Conservation (phyloP, 2,797 vertebrate species). For the Pampus argenteus region DNA sequence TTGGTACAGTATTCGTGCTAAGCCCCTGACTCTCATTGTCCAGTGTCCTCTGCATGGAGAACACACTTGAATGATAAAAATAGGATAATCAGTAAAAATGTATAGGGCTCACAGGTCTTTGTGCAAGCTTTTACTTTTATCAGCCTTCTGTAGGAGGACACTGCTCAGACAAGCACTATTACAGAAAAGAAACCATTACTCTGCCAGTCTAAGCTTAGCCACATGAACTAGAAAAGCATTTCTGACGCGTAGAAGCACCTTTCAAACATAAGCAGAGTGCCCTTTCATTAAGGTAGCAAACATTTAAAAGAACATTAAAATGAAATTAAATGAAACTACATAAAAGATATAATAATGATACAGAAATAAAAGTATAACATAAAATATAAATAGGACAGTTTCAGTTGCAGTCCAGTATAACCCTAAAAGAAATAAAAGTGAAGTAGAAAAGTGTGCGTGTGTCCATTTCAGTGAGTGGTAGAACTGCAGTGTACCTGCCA, state of each 20-base stretch:
- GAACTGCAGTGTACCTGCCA: conserved; percentile 1
- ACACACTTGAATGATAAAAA: conserved; percentile 45
- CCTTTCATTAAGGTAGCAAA: not conserved
- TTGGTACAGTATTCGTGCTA: conserved; percentile 30
- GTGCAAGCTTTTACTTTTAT: conserved; percentile 41
- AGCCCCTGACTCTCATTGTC: conserved; percentile 49
- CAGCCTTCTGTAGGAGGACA: conserved; percentile 39
- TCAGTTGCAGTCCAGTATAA: not conserved
- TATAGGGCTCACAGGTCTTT: conserved; percentile 35
- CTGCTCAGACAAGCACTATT: conserved; percentile 44
- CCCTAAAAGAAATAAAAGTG: not conserved
- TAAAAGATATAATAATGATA: not conserved
- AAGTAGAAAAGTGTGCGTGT: not conserved
- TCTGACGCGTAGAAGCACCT: not conserved
- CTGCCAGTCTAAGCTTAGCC: conserved; percentile 24
- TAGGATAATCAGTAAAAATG: conserved; percentile 30
- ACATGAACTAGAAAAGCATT: conserved; percentile 8
- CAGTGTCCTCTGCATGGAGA: conserved; percentile 40
- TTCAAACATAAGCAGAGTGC: not conserved
- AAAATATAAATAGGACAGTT: too few relatives aligned
- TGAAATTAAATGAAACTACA: not conserved
- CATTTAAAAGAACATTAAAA: not conserved
- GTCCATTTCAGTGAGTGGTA: not conserved
- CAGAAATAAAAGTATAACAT: not conserved
- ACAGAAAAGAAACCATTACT: conserved; percentile 47